Base-by-base conservation (phyloP, 2,113 vertebrate species). In the Lonchura striata region DNA sequence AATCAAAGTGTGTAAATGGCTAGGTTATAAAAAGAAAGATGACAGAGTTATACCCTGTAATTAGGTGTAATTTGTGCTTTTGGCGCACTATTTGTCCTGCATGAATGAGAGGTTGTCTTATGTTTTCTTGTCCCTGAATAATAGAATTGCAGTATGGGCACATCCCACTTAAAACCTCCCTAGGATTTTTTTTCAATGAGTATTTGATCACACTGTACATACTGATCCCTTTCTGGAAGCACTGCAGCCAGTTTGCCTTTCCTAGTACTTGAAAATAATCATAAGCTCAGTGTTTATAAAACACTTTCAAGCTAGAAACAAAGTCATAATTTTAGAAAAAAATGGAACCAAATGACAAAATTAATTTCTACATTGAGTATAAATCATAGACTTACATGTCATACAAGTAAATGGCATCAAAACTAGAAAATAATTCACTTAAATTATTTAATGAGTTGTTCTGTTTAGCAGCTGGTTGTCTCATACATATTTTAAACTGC, bases 11-110 rank as follows among this genome's bases (percentile, higher is more conserved):
- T 97, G 94, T 97, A 97, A 98, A 97, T 63, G 92, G 93, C 96
- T 96, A 88, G 95, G 97, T 98, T 98, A 97, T 98, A 97, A 97
- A 98, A 98, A 97, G 97, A 98, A 97, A 98, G 97, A 98, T 98
- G 97, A 97, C 97, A 97, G 95, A 98, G 96, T 97, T 97, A 96
- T 97, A 97, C 97, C 97, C 97, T 98, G 90, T 98, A 98, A 98
- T 98, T 98, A 98, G 96, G 86, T 77, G 77, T 98, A 98, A 98
- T 98, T 98, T 98, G 97, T 98, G 98, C 97, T 97, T 98, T 98
- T 97, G 98, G 96, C 82, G 49, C 83, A 97, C 95, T 97, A 87
- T 98, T 98, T 98, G 97, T 98, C 96, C 95, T 97, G 89, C 88
- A 75, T 96, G 96, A 97, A 97, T 98, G 95, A 97, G 85, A 96